Percentiles rank a stretch among this genome's conserved stretches.
Conservation (phyloP, 2,113 vertebrate species). For the Megalops atlanticus region DNA sequence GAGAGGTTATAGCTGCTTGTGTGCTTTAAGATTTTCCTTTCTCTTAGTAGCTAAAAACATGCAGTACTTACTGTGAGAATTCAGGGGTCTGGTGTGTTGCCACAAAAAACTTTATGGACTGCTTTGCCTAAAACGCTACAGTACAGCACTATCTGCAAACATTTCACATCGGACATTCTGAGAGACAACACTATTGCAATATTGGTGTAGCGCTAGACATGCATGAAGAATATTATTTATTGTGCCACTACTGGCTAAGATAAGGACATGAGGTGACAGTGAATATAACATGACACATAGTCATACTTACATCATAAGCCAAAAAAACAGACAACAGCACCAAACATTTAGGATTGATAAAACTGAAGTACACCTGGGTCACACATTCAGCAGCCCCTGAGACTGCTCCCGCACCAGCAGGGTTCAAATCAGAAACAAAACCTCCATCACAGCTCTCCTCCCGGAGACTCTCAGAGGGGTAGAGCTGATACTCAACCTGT, state of each 20-base stretch:
- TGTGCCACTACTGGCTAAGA: conserved; percentile 1
- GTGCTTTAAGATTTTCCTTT: conserved; percentile 12
- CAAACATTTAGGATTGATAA: not conserved
- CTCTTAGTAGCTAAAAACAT: not conserved
- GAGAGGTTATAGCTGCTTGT: not conserved
- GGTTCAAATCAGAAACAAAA: conserved; percentile 8
- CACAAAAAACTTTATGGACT: not conserved
- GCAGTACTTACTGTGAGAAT: conserved; percentile 6
- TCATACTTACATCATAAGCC: not conserved
- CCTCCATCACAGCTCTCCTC: not conserved
- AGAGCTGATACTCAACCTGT: not conserved
- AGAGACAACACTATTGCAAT: not conserved
- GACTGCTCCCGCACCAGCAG: not conserved
- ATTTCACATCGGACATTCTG: not conserved
- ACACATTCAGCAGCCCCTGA: too few species aligned
- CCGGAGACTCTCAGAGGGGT: not conserved
- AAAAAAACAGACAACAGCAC: not conserved
- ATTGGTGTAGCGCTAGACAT: not conserved
- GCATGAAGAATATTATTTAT: not conserved
- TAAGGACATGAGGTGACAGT: not conserved
- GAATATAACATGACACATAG: not conserved
- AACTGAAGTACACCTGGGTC: not conserved
- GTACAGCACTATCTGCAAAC: not conserved
- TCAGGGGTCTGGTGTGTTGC: not conserved
- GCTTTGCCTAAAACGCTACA: not conserved